Evolutionary conservation across 1,140 invertebrate genomes (phyloP).

Genomic region (Pseudomyrmex pallidus): DNA sequence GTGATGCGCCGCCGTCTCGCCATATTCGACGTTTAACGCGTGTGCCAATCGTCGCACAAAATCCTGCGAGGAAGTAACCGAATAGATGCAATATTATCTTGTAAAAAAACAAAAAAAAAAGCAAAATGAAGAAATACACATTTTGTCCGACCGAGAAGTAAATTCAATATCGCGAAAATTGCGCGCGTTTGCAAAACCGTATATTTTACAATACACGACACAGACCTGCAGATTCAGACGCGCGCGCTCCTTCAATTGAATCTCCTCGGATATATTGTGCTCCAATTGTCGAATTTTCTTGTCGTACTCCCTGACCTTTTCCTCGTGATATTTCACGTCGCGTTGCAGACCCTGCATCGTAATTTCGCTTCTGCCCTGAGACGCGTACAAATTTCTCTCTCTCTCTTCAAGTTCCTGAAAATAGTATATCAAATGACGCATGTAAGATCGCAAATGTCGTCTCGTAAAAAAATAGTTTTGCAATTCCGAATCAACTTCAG

Average conservation of each 20-base stretch:
- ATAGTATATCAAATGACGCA: slow-evolving; percentile 18
- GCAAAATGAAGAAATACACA: neutral
- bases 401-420: slow-evolving; percentile 90
- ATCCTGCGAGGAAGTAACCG: slow-evolving; percentile 83
- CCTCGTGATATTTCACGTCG: slow-evolving; percentile 90
- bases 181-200: no score
- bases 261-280: slow-evolving; percentile 87
- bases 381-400: slow-evolving; percentile 88
- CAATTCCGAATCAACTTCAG: neutral
- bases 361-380: slow-evolving; percentile 88
- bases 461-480: no score
- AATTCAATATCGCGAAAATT: neutral
- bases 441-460: neutral
- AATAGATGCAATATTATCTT: neutral
- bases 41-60: slow-evolving; percentile 89
- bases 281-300: slow-evolving; percentile 90
- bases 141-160: neutral
- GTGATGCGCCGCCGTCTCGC: slow-evolving; percentile 84
- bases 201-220: neutral
- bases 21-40: slow-evolving; percentile 88
- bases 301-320: slow-evolving; percentile 90
- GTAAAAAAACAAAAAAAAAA: neutral
- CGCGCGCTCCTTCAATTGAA: slow-evolving; percentile 85
- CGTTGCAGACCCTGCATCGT: slow-evolving; percentile 90
- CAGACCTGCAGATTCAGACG: slow-evolving; percentile 76